These are phyloP conservation scores for Subanguina moxae DNA, from an alignment of 1,140 invertebrate genomes.

Conservation along the genomic window DNA sequence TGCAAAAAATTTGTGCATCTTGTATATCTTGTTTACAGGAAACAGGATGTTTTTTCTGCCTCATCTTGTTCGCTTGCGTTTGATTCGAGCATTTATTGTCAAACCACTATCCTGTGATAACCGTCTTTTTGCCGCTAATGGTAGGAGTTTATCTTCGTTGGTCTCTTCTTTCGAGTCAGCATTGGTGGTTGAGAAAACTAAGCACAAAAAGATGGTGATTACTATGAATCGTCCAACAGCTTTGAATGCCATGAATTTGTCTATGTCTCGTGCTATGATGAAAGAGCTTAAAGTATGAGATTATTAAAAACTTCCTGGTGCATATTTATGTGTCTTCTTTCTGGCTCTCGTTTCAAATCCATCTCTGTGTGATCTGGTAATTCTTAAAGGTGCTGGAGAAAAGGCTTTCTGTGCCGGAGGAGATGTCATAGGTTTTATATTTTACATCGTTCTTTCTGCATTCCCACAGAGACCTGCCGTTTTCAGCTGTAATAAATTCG, in stretches of 20 bases:
- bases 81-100: no score
- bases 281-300: slow-evolving; percentile 68
- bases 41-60: no score
- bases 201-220: slow-evolving; percentile 70
- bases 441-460: background rate
- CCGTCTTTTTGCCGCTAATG: no score
- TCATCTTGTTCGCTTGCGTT: no score
- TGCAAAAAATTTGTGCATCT: no score
- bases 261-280: slow-evolving; percentile 79
- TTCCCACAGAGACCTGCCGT: no score
- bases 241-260: slow-evolving; percentile 82
- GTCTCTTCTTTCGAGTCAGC: background rate
- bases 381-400: slow-evolving; percentile 81
- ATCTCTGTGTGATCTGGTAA: slow-evolving; percentile 70
- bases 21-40: no score
- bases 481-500: slow-evolving; percentile 69
- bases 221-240: slow-evolving; percentile 87
- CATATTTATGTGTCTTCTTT: slow-evolving; percentile 10
- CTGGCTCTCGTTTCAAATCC: slow-evolving; percentile 74
- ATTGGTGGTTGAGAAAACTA: background rate
- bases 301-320: background rate
- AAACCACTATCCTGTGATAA: no score
- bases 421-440: slow-evolving; percentile 74
- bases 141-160: no score
- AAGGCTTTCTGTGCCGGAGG: slow-evolving; percentile 98